Evolutionary conservation across 1,140 invertebrate species (phyloP).

Genomic region (Drosophila guanche): DNA sequence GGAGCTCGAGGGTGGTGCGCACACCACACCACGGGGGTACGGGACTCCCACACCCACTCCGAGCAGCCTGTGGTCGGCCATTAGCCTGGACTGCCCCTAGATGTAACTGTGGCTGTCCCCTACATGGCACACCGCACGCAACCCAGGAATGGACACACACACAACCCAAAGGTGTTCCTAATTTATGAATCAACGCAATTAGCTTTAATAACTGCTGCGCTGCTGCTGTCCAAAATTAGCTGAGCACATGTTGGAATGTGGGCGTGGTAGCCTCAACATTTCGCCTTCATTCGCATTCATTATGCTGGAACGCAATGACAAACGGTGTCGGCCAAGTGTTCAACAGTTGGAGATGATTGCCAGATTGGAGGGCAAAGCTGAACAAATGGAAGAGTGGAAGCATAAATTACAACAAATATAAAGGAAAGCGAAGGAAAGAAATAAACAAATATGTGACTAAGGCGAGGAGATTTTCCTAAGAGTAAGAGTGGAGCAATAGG

Average conservation of each 20-base stretch:
- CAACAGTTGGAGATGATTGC: conserved; percentile 49
- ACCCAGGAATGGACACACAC: background rate
- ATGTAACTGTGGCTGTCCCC: too few species aligned
- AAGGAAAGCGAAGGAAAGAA: too few species aligned
- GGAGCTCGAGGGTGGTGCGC: background rate
- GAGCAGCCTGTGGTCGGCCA: conserved; percentile 3
- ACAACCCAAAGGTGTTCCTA: conserved; percentile 65
- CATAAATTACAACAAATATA: too few species aligned
- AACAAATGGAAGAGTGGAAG: background rate
- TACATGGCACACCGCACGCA: too few species aligned
- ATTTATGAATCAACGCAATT: conserved; percentile 79
- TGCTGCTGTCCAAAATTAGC: conserved; percentile 37
- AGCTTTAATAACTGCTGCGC: conserved; percentile 59
- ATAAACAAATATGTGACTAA: too few species aligned
- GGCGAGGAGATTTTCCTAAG: too few species aligned
- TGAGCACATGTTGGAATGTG: conserved; percentile 18
- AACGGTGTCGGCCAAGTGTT: conserved; percentile 33
- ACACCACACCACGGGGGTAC: background rate
- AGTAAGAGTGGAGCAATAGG: too few species aligned
- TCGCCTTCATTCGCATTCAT: conserved; percentile 58
- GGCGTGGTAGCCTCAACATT: conserved; percentile 34
- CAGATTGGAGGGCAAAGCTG: background rate
- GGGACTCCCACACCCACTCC: too few species aligned
- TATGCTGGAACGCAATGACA: conserved; percentile 37
- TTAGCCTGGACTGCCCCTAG: conserved; percentile 7